Evolutionary conservation across 1,140 invertebrate species (phyloP), one percentile per base, ranked within the genome.

Genomic region (Ericerus pela): DNA sequence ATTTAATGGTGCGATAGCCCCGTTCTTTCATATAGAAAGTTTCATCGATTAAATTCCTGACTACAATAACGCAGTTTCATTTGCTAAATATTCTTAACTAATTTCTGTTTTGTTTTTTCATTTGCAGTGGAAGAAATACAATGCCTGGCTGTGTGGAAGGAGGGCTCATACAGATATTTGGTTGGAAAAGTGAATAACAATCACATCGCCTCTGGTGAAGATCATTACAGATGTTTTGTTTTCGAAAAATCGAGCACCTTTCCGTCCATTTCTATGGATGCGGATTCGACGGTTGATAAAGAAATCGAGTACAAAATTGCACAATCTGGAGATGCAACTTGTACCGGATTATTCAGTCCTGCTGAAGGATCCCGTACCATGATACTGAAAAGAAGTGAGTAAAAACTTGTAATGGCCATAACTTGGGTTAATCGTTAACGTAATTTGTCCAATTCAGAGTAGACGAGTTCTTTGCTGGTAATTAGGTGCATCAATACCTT

Each of bases 161-260:
- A 82, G 53, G 77, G 78, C 0, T 73, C 76, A 6, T 75, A 74
- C 55, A 70, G 73, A 36, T 82, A 78, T 61, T 66, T 82, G 11
- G 74, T 81, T 22, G 73, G 73, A 16, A 69, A 79, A 65, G 70
- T 84, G 27, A 81, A 81, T 66, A 58, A 58, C 16, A 37, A 53
- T 16, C 84, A 88, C 70, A 84, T 85, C 33, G 85, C 85, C 56
- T 85, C 84, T 60, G 88, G 90, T 70, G 88, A 93, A 69, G 89
- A 93, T 68, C 79, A 85, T 55, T 94, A 89, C 71, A 76, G 89
- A 58, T 93, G 90, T 74, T 94, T 92, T 73, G 86, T 93, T 30
- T 90, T 87, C 70, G 87, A 90, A 71, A 83, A 84, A 72, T 58
- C 57, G 10, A 53, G 54, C 2, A 36, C 56, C 30, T 47, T 47